phyloP scores from a whole-genome alignment of 2,797 vertebrate genomes.

The Rhynchotus rufescens region DNA sequence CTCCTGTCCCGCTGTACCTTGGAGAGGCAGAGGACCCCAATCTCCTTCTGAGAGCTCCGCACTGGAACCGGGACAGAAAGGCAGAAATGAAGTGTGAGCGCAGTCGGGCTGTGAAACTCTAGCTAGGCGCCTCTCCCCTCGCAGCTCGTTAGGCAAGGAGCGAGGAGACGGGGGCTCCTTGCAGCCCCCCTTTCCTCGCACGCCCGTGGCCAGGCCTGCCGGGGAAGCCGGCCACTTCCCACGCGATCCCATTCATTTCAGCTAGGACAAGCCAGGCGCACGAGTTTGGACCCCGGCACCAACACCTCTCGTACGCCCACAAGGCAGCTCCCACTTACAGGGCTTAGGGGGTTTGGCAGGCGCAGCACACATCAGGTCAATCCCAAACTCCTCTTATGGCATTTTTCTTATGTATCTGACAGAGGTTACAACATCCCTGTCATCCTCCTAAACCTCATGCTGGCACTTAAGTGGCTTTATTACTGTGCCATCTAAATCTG shows the following conservation, averaged over 20 bases:
- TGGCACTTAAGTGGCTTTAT: background rate
- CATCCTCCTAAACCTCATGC: background rate
- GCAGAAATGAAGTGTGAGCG: background rate
- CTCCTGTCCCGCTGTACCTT: background rate
- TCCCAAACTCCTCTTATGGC: background rate
- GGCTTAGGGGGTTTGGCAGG: no score
- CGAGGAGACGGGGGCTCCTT: background rate
- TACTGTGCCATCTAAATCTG: no score
- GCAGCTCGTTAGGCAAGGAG: background rate
- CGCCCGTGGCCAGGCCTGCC: no score
- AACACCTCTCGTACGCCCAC: background rate
- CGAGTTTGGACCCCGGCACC: background rate
- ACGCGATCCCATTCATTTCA: background rate
- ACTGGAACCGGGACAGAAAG: background rate
- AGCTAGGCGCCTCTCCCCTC: background rate
- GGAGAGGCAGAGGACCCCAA: background rate
- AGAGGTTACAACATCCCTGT: rapidly evolving
- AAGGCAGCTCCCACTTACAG: rapidly evolving
- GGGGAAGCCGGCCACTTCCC: background rate
- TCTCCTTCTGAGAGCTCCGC: background rate
- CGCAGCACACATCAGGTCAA: background rate
- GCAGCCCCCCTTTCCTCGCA: background rate
- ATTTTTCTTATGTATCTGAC: background rate
- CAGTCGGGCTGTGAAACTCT: no score
- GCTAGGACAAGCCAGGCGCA: background rate